Conservation (phyloP, 2,113 vertebrate species). For the Dasyurus viverrinus region DNA sequence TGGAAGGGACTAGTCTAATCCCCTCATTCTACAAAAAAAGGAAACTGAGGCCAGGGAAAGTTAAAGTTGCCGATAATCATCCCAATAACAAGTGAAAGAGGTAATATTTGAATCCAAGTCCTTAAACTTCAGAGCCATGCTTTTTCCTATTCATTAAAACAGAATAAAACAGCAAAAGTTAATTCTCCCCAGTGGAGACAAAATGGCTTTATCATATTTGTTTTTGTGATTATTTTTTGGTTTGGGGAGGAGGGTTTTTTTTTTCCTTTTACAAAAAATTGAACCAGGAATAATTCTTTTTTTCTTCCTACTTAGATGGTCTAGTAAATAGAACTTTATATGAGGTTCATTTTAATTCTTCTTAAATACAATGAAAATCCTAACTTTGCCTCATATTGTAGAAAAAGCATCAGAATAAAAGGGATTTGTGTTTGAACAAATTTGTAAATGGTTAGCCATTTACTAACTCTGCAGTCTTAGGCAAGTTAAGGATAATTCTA, state of each 20-base stretch:
- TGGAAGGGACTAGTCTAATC: not conserved
- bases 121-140: not conserved
- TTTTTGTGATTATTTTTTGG: too few species aligned
- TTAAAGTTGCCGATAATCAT: not conserved
- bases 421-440: not conserved
- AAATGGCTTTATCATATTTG: too few species aligned
- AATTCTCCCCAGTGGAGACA: too few species aligned
- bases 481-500: too few species aligned
- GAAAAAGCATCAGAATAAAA: not conserved
- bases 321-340: slow-evolving; percentile 2
- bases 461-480: not conserved
- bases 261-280: too few species aligned
- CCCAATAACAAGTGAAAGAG: not conserved
- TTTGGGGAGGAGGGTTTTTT: too few species aligned
- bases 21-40: too few species aligned
- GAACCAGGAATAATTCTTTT: not conserved
- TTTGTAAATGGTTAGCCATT: not conserved
- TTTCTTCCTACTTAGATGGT: not conserved
- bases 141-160: not conserved
- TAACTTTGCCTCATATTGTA: not conserved
- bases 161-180: not conserved
- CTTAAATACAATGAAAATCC: not conserved
- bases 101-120: not conserved
- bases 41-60: not conserved
- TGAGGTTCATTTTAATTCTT: not conserved